Percentiles rank a stretch among this genome's conserved stretches.
Evolutionary conservation across 2,888 invertebrate species (phyloP).

Genomic region (Penaeus monodon): DNA sequence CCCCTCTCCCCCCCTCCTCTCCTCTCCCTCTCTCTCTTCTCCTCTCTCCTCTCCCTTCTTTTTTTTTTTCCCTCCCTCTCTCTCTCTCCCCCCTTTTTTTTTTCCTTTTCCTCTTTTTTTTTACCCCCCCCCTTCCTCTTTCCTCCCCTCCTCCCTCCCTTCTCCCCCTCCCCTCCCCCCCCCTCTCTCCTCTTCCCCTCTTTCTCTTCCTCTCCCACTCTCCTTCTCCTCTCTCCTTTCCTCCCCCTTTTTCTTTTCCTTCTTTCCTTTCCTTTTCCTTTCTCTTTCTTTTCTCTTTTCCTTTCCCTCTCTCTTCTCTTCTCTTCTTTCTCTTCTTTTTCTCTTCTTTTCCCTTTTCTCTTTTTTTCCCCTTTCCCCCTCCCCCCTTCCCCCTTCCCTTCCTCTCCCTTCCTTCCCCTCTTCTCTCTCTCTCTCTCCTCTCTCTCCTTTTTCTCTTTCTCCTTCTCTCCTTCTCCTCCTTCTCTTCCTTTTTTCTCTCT

Average conservation of each 20-base stretch:
- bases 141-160: neutral
- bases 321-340: neutral
- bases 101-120: too few species aligned
- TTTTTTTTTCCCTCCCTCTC: neutral
- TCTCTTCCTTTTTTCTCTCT: neutral
- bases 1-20: neutral
- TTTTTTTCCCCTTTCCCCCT: neutral
- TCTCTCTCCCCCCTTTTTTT: neutral
- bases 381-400: too few species aligned
- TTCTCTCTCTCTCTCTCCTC: neutral
- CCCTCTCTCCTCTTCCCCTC: neutral
- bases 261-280: neutral
- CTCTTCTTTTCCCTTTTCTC: neutral
- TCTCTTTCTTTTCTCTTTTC: neutral
- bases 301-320: too few species aligned
- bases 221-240: too few species aligned
- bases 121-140: neutral
- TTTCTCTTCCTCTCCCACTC: accelerated
- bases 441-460: neutral
- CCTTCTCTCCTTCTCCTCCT: neutral
- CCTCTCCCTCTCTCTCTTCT: too few species aligned
- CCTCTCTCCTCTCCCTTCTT: neutral
- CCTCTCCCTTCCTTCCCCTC: neutral
- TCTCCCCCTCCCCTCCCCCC: too few species aligned
- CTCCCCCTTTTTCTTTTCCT: neutral